These are phyloP conservation scores for Medauroidea extradentata DNA, from an alignment of 1,140 invertebrate species.

Conservation along the genomic window DNA sequence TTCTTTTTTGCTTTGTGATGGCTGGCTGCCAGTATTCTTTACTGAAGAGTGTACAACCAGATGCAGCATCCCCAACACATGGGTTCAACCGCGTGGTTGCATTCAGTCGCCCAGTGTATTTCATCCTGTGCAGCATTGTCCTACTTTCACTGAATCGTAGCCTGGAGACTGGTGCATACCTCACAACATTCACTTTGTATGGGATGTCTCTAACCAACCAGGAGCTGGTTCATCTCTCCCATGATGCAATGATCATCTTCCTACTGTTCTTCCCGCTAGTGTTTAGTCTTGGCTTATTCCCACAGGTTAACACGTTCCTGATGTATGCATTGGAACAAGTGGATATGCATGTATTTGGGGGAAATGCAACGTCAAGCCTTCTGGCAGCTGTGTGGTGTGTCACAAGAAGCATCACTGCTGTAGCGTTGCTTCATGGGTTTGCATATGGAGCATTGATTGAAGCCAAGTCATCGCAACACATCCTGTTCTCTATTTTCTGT, in stretches of 20 bases:
- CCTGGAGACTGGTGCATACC: constrained; percentile 3
- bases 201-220: constrained; percentile 67
- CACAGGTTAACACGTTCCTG: constrained; percentile 86
- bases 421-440: constrained; percentile 82
- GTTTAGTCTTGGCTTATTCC: constrained; percentile 87
- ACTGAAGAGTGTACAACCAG: constrained; percentile 97
- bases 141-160: constrained; percentile 50
- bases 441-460: constrained; percentile 76
- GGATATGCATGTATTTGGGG: constrained; percentile 97
- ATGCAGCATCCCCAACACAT: constrained; percentile 96
- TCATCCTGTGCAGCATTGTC: constrained; percentile 79
- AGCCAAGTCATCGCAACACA: constrained; percentile 80
- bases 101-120: constrained; percentile 91
- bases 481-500: constrained; percentile 93
- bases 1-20: constrained; percentile 95
- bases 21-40: constrained; percentile 97
- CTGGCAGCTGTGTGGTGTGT: constrained; percentile 81
- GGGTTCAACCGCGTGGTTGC: constrained; percentile 96
- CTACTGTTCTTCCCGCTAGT: constrained; percentile 87
- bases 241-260: constrained; percentile 73
- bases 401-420: constrained; percentile 70
- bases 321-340: constrained; percentile 95
- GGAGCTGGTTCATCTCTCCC: constrained; percentile 59
- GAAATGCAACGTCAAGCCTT: constrained; percentile 89
- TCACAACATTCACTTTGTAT: constrained; percentile 62